phyloP scores from a whole-genome alignment of 2,113 vertebrate genomes.

The Myrmecophaga tridactyla region DNA sequence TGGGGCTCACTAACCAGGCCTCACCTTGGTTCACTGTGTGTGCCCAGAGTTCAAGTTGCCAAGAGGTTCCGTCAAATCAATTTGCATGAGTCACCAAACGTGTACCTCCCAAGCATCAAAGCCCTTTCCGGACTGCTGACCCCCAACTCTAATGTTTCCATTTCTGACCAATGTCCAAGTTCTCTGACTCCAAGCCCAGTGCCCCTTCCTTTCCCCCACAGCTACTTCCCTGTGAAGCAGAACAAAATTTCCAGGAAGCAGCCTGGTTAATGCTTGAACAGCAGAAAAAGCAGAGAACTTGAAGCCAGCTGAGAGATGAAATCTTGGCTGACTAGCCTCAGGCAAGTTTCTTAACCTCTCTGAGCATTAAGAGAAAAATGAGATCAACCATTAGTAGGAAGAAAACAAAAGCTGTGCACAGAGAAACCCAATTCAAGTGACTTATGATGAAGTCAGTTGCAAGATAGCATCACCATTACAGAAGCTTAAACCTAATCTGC shows the following conservation, averaged over 20 bases:
- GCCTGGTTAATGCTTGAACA: background rate
- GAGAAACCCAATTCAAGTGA: background rate
- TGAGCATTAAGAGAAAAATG: slow-evolving; percentile 6
- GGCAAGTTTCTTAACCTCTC: slow-evolving; percentile 1
- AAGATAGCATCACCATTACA: background rate
- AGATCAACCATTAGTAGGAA: background rate
- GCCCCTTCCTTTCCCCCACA: background rate
- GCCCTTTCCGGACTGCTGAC: background rate
- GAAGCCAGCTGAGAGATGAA: slow-evolving; percentile 8
- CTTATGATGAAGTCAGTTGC: background rate
- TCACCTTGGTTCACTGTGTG: background rate
- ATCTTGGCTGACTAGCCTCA: background rate
- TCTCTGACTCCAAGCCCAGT: background rate
- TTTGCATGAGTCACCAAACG: background rate
- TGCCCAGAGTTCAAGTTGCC: background rate
- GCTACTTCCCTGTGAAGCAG: background rate
- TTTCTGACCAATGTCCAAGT: background rate
- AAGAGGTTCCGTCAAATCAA: background rate
- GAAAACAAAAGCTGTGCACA: background rate
- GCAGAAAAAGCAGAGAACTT: background rate
- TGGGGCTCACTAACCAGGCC: background rate
- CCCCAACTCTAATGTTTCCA: background rate
- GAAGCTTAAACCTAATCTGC: background rate
- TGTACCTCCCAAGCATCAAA: background rate
- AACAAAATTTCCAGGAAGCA: background rate